Base-by-base conservation (phyloP, 2,888 invertebrate genomes). In the Andrena praecox region DNA sequence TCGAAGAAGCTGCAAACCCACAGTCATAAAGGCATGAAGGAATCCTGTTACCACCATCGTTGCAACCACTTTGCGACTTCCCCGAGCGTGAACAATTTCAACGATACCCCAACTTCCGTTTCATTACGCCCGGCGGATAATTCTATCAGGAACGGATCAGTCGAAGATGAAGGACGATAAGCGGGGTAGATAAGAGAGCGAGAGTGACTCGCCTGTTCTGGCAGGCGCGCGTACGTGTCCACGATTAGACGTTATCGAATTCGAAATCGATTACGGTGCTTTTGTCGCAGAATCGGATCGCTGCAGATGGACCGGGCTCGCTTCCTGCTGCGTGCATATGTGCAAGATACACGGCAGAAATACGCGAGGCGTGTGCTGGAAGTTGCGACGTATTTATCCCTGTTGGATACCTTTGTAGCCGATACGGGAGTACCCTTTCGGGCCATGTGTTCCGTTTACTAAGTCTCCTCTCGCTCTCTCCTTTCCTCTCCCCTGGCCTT, bases 371-470 rank as follows among this genome's bases (percentile, higher is more conserved):
- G 89, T 89, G 88, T 83, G 86, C 80, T 89, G 62, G 35, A 89
- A 92, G 91, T 92, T 92, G 88, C 91, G 88, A 92, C 89, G 92
- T 92, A 93, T 93, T 94, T 93, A 94, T 93, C 94, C 90, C 94
- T 90, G 93, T 91, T 93, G 93, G 94, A 93, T 93, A 92, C 92
- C 91, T 92, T 93, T 93, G 93, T 93, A 89, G 86, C 82, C 73
- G 79, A 84, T 82, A 76, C 85, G 72, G 71, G 87, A 90, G 90
- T 91, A 93, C 93, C 91, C 93, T 92, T 89, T 91, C 89, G 89
- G 77, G 89, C 92, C 93, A 93, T 93, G 93, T 93, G 93, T 92
- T 90, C 89, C 89, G 82, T 86, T 87, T 87, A 81, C 82, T 7
- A 56, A 66, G 66, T 74, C 72, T 76, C 76, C 68, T 20, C 27